These are phyloP conservation scores for Pseudocheirus occidentalis DNA, from an alignment of 2,797 vertebrate genomes.

Conservation along the genomic window DNA sequence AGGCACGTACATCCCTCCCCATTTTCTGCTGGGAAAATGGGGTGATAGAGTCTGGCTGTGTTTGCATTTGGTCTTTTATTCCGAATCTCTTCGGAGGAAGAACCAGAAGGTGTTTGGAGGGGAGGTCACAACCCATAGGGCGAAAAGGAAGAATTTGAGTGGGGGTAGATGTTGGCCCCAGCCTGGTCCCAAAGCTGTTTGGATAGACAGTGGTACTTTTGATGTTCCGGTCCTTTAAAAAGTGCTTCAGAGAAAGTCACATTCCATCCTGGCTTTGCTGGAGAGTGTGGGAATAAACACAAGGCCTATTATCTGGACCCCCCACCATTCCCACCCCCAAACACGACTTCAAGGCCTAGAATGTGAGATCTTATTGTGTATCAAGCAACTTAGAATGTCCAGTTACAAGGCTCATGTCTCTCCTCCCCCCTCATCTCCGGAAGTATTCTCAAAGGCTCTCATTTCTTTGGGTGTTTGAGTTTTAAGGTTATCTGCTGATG, in stretches of 20 bases:
- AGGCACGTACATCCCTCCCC: background rate
- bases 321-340: conserved; percentile 37
- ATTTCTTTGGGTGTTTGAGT: background rate
- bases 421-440: background rate
- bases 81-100: background rate
- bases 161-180: background rate
- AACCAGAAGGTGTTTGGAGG: conserved; percentile 55
- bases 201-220: conserved; percentile 23
- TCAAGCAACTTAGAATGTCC: conserved; percentile 66
- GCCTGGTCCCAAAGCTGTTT: background rate
- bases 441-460: background rate
- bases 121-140: background rate
- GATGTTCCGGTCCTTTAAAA: conserved; percentile 26
- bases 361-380: conserved; percentile 68
- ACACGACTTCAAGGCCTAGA: background rate
- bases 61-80: background rate
- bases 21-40: background rate
- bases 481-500: conserved; percentile 3
- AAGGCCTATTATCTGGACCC: conserved; percentile 53
- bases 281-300: conserved; percentile 65
- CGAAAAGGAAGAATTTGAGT: background rate
- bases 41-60: background rate
- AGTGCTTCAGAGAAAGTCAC: background rate
- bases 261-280: background rate
- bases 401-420: background rate